phyloP scores from a whole-genome alignment of 2,888 invertebrate genomes.

The Folsomia manolachei region DNA sequence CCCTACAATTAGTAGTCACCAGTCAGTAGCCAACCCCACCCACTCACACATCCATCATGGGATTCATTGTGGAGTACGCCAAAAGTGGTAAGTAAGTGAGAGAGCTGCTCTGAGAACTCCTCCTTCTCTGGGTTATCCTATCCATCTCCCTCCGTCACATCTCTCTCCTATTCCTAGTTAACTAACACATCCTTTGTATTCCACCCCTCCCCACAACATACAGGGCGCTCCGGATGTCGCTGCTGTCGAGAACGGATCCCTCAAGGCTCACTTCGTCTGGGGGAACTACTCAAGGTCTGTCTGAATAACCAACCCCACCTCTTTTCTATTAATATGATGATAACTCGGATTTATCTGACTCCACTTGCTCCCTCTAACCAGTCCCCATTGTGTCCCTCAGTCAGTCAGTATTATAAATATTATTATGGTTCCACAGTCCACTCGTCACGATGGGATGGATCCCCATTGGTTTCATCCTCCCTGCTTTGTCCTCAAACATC shows the following conservation, averaged over 20 bases:
- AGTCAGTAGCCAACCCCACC: too few relatives aligned
- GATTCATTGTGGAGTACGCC: slow-evolving; percentile 1
- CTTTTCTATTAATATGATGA: neutral
- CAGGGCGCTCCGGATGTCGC: slow-evolving; percentile 2
- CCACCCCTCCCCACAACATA: too few relatives aligned
- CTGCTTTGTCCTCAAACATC: slow-evolving; percentile 5
- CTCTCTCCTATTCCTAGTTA: neutral
- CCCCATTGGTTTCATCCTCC: slow-evolving; percentile 7
- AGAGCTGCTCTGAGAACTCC: neutral
- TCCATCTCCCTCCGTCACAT: neutral
- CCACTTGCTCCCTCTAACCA: too few relatives aligned
- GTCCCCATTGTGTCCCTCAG: too few relatives aligned
- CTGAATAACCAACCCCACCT: neutral
- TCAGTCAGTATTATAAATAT: too few relatives aligned
- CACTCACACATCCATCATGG: too few relatives aligned
- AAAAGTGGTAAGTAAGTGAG: slow-evolving; percentile 4
- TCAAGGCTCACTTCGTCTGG: slow-evolving; percentile 8
- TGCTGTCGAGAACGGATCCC: neutral
- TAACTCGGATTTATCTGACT: neutral
- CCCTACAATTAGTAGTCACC: too few relatives aligned
- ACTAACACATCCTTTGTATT: too few relatives aligned
- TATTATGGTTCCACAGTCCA: neutral
- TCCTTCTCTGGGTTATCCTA: neutral
- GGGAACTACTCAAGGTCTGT: neutral
- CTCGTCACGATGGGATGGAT: slow-evolving; percentile 12